These are phyloP conservation scores for Gallinago jamesoni DNA, from an alignment of 2,113 vertebrate species.

Conservation along the genomic window DNA sequence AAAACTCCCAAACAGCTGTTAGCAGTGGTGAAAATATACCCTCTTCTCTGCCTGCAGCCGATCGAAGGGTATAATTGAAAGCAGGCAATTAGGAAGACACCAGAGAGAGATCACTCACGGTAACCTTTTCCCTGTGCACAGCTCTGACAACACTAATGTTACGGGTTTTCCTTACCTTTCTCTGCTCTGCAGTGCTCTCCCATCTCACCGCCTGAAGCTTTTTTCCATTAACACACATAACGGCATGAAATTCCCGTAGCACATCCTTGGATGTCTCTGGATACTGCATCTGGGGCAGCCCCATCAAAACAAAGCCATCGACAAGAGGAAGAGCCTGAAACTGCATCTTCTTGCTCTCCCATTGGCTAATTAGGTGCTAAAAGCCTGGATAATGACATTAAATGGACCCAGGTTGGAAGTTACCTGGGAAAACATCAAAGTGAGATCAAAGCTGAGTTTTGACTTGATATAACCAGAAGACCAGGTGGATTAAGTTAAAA, in stretches of 20 bases:
- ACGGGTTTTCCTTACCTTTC: neutral
- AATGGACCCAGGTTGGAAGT: neutral
- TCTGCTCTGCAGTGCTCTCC: neutral
- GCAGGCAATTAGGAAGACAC: neutral
- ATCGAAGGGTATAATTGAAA: neutral
- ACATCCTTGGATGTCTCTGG: fast-evolving
- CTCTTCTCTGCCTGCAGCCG: neutral
- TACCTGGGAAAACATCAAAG: neutral
- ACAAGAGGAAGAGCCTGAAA: neutral
- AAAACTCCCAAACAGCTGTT: neutral
- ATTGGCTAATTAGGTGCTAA: neutral
- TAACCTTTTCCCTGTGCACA: neutral
- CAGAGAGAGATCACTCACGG: neutral
- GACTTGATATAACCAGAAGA: neutral
- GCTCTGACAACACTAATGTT: neutral
- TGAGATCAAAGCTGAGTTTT: neutral
- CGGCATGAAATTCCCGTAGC: fast-evolving
- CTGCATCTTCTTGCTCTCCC: neutral
- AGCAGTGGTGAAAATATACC: neutral
- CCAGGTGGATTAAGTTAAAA: neutral
- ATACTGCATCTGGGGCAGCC: neutral
- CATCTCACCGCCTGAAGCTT: neutral
- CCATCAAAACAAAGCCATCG: neutral
- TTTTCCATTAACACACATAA: neutral
- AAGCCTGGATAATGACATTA: neutral